Base-by-base conservation (phyloP, 2,888 invertebrate species). In the Drosophila anomelani region DNA sequence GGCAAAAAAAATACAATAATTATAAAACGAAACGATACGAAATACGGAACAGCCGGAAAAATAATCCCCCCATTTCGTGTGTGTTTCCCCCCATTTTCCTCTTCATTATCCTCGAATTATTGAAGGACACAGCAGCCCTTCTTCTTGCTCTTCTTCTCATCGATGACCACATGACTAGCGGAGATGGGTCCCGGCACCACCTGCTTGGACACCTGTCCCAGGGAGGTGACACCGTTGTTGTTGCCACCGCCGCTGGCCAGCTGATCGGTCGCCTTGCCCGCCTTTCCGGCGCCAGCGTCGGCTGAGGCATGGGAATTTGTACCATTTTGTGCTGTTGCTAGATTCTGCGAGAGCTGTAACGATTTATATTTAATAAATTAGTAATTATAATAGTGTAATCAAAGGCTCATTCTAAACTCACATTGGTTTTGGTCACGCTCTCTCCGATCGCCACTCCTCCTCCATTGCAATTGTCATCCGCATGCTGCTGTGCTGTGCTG, bases 71-170 rank as follows among this genome's bases (percentile, higher is more conserved):
- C 29, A 36, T 51, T 54, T 61, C 55, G 39, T 54, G 44, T 61
- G 34, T 46, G 63, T 59, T 53, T 53, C n/a, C 38, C 36, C 53
- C 54, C 60, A 23, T 3, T n/a, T 47, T 63, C 43, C 55, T 20
- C 17, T 58, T 44, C 55, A 58, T 78, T 74, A 13, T 10, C n/a
- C n/a, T 13, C 26, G 36, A 62, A 62, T 91, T 97, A 97, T 95
- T 97, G 97, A 93, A 97, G 94, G 92, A 96, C 96, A 94, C 98
- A 98, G 94, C 98, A 98, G 93, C 97, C 96, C 95, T 97, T 97
- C 94, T 97, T 97, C 93, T 96, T 97, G 94, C 97, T 98, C 95
- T 98, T 98, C 94, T 98, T 97, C 92, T 98, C 92, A 66, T 92
- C 93, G 83, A 93, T 95, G 92, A 96, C 96, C 91, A 98, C 97